These are phyloP conservation scores for Scytalopus superciliaris DNA, from an alignment of 2,113 vertebrate genomes.

Conservation along the genomic window DNA sequence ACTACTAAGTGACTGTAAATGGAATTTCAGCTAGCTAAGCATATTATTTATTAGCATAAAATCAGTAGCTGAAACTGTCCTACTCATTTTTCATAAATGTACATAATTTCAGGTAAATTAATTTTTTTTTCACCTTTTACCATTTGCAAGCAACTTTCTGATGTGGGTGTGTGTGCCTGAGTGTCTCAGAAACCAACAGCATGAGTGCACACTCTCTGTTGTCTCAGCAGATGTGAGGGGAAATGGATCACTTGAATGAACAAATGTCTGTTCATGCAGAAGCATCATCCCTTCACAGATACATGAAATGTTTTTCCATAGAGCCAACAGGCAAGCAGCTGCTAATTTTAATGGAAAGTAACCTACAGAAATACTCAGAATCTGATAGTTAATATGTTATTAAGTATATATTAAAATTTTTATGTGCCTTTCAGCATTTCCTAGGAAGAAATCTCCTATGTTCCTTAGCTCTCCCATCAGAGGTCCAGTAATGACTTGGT, in stretches of 20 bases:
- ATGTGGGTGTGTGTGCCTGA: neutral
- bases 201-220: neutral
- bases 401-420: neutral
- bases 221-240: neutral
- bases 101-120: neutral
- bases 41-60: neutral
- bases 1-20: neutral
- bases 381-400: neutral
- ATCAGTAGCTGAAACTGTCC: neutral
- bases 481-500: neutral
- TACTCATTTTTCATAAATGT: neutral
- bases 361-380: neutral
- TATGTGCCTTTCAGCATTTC: conserved; percentile 54
- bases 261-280: neutral
- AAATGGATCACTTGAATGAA: neutral
- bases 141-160: neutral
- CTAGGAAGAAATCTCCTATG: neutral
- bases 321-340: conserved; percentile 12
- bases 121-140: neutral
- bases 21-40: neutral
- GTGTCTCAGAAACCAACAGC: neutral
- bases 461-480: neutral
- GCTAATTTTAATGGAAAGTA: neutral
- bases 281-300: neutral
- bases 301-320: neutral